These are phyloP conservation scores for Phalloptychus januarius DNA, from an alignment of 2,797 vertebrate genomes.

Conservation along the genomic window DNA sequence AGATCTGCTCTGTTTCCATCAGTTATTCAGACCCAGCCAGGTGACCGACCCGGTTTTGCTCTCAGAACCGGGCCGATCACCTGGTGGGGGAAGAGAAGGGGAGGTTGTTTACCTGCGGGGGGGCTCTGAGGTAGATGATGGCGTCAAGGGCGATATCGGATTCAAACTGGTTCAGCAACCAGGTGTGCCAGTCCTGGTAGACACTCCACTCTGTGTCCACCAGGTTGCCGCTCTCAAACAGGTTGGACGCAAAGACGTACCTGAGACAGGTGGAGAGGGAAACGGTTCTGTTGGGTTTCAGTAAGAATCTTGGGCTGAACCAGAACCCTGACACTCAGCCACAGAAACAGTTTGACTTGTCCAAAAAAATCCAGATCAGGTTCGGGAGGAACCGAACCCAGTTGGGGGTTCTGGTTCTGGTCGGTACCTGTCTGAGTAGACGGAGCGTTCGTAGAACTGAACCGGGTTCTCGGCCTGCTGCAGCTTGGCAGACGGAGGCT, in stretches of 20 bases:
- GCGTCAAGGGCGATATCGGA: slow-evolving; percentile 80
- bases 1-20: neutral
- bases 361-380: neutral
- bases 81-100: neutral
- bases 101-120: slow-evolving; percentile 77
- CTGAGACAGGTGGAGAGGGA: slow-evolving; percentile 66
- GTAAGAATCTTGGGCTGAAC: neutral
- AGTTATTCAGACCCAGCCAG: neutral
- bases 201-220: slow-evolving; percentile 86
- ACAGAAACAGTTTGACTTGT: neutral
- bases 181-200: slow-evolving; percentile 88
- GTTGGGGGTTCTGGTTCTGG: neutral
- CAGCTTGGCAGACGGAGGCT: slow-evolving; percentile 80
- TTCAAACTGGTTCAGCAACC: slow-evolving; percentile 85
- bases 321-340: neutral
- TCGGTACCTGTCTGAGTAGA: slow-evolving; percentile 87
- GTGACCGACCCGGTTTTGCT: neutral
- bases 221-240: slow-evolving; percentile 83
- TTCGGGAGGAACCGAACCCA: neutral
- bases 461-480: slow-evolving; percentile 84
- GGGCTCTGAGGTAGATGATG: slow-evolving; percentile 86
- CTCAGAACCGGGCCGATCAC: neutral
- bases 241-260: slow-evolving; percentile 86
- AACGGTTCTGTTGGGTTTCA: neutral
- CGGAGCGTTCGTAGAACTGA: slow-evolving; percentile 88